phyloP scores from a whole-genome alignment of 2,888 invertebrate species.

The Mythimna impura region DNA sequence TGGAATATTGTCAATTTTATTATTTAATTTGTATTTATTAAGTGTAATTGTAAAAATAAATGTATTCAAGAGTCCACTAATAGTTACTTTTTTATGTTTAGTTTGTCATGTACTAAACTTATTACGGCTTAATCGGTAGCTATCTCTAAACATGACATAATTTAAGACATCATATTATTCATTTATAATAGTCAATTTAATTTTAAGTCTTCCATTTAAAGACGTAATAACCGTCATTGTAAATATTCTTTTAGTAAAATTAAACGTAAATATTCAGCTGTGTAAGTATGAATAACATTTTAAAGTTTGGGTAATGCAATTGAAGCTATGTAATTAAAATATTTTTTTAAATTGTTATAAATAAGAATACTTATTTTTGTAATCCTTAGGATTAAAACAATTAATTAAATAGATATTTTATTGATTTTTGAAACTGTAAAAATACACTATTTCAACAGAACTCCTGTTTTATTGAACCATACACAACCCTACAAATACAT shows the following conservation, averaged over 20 bases:
- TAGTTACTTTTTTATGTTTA: slow-evolving; percentile 69
- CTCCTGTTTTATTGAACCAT: slow-evolving; percentile 44
- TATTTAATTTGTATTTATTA: slow-evolving; percentile 60
- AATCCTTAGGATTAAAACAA: slow-evolving; percentile 79
- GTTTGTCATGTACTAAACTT: slow-evolving; percentile 77
- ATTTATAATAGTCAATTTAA: slow-evolving; percentile 80
- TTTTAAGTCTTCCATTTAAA: slow-evolving; percentile 78
- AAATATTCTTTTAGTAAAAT: slow-evolving; percentile 77
- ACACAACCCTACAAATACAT: neutral
- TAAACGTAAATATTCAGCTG: slow-evolving; percentile 51
- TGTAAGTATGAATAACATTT: slow-evolving; percentile 64
- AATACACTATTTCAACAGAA: slow-evolving; percentile 82
- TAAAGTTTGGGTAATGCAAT: slow-evolving; percentile 72
- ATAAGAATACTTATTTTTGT: slow-evolving; percentile 85
- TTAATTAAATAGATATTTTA: slow-evolving; percentile 73
- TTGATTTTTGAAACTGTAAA: slow-evolving; percentile 81
- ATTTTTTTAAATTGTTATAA: slow-evolving; percentile 66
- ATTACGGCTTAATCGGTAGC: slow-evolving; percentile 69
- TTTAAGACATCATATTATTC: slow-evolving; percentile 69
- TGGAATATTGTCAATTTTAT: slow-evolving; percentile 56
- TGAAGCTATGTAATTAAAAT: slow-evolving; percentile 73
- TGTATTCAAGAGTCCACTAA: slow-evolving; percentile 69
- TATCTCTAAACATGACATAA: slow-evolving; percentile 77
- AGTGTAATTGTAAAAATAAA: slow-evolving; percentile 59
- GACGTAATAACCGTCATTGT: slow-evolving; percentile 73